These are phyloP conservation scores for Melanostoma mellinum DNA, from an alignment of 2,888 invertebrate species.

Conservation along the genomic window DNA sequence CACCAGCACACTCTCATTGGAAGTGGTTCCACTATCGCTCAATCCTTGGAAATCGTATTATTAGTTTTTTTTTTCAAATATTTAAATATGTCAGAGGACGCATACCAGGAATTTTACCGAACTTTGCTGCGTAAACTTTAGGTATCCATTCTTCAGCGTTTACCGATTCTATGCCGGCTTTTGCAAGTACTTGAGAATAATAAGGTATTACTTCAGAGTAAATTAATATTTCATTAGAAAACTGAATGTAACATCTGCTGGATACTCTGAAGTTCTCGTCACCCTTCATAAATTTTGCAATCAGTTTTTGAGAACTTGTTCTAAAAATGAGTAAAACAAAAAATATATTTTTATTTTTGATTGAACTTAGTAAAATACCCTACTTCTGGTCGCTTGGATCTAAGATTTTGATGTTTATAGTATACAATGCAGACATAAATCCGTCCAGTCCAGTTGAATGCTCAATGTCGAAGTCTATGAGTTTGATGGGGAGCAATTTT, in stretches of 20 bases:
- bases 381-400: constrained; percentile 29
- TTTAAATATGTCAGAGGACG: neutral
- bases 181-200: constrained; percentile 75
- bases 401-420: constrained; percentile 41
- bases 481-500: constrained; percentile 74
- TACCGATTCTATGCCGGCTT: constrained; percentile 10
- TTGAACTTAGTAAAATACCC: neutral
- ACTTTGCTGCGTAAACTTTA: constrained; percentile 76
- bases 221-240: constrained; percentile 79
- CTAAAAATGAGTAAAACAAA: constrained; percentile 26
- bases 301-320: constrained; percentile 13
- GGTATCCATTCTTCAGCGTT: constrained; percentile 76
- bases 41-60: constrained; percentile 72
- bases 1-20: constrained; percentile 78
- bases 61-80: neutral
- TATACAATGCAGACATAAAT: constrained; percentile 80
- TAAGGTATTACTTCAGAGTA: constrained; percentile 79
- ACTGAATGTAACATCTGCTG: constrained; percentile 79
- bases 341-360: too few species aligned
- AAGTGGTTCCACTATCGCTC: constrained; percentile 50
- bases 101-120: constrained; percentile 78
- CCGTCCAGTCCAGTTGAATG: constrained; percentile 79
- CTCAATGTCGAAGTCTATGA: constrained; percentile 74
- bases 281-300: constrained; percentile 81
- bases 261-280: constrained; percentile 77